phyloP scores from a whole-genome alignment of 1,140 invertebrate species.

The Nomia melanderi region DNA sequence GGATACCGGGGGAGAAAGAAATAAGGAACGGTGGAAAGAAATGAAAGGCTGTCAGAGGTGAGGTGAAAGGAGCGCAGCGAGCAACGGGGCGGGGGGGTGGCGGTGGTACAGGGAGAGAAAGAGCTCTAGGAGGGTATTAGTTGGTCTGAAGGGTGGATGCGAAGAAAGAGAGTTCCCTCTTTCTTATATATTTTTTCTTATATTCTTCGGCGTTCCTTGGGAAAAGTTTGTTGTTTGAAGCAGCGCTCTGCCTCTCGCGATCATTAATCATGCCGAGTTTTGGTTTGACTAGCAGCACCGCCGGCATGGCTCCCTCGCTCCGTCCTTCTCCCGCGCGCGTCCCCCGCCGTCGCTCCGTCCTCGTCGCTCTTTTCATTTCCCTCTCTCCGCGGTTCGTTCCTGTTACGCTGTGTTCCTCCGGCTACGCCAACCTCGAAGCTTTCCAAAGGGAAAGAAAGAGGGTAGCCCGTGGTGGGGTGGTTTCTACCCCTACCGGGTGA shows the following conservation, averaged over 20 bases:
- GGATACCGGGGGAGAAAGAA: slow-evolving; percentile 34
- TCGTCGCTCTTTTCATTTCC: slow-evolving; percentile 26
- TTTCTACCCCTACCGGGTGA: slow-evolving; percentile 52
- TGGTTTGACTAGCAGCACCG: slow-evolving; percentile 83
- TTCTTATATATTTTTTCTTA: slow-evolving; percentile 83
- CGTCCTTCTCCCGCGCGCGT: slow-evolving; percentile 38
- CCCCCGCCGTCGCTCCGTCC: slow-evolving; percentile 23
- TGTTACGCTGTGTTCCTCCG: slow-evolving; percentile 62
- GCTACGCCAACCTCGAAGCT: slow-evolving; percentile 57
- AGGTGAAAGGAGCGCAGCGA: slow-evolving; percentile 47
- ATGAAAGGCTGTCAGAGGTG: slow-evolving; percentile 65
- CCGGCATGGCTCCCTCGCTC: slow-evolving; percentile 75
- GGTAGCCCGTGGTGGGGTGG: slow-evolving; percentile 51
- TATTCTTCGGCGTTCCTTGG: slow-evolving; percentile 82
- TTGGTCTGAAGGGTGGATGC: slow-evolving; percentile 80
- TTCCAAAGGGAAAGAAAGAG: slow-evolving; percentile 60
- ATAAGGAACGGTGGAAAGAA: slow-evolving; percentile 62
- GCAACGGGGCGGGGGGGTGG: background rate
- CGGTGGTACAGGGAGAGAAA: slow-evolving; percentile 60
- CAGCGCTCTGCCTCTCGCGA: slow-evolving; percentile 80
- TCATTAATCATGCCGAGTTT: slow-evolving; percentile 85
- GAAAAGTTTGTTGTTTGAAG: slow-evolving; percentile 86
- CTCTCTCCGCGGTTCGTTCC: slow-evolving; percentile 51
- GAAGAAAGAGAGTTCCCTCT: slow-evolving; percentile 82
- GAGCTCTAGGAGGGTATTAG: slow-evolving; percentile 78